Percentiles rank a stretch among this genome's conserved stretches.
Conservation (phyloP, 64 coral and sea anemone species). For the Montipora cactus region DNA sequence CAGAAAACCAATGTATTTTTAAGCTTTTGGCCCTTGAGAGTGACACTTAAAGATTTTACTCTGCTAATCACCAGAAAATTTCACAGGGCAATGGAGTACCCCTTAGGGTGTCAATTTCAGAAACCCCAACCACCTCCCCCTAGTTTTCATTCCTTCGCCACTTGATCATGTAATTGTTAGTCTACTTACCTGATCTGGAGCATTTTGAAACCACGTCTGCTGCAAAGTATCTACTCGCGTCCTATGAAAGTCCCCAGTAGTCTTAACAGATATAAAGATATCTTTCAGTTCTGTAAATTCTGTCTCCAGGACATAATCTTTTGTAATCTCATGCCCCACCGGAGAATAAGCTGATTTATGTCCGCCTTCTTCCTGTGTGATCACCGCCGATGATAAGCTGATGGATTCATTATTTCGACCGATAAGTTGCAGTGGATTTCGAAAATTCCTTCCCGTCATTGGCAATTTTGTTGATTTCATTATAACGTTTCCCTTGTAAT, state of each 20-base stretch:
- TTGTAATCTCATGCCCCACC: background rate
- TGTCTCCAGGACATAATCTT: background rate
- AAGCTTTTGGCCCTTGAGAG: no score
- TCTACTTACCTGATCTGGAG: slow-evolving; percentile 63
- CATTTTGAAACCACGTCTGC: slow-evolving; percentile 74
- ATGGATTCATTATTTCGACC: slow-evolving; percentile 22
- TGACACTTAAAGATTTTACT: no score
- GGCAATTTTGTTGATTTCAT: slow-evolving; percentile 22
- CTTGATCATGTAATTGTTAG: no score
- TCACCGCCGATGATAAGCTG: slow-evolving; percentile 22
- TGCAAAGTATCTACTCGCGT: slow-evolving; percentile 54
- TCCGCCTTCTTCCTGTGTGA: background rate
- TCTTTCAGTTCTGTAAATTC: slow-evolving; percentile 56
- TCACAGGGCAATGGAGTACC: no score
- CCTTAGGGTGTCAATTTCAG: no score
- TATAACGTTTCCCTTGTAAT: background rate
- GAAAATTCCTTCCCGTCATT: background rate
- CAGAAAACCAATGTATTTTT: no score
- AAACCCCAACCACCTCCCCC: no score
- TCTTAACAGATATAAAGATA: slow-evolving; percentile 89
- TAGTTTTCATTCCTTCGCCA: no score
- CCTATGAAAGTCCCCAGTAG: slow-evolving; percentile 66
- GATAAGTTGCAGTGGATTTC: background rate
- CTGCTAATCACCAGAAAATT: no score
- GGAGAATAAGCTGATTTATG: background rate